These are phyloP conservation scores for Climacteris rufus DNA, from an alignment of 2,113 vertebrate genomes.

Conservation along the genomic window DNA sequence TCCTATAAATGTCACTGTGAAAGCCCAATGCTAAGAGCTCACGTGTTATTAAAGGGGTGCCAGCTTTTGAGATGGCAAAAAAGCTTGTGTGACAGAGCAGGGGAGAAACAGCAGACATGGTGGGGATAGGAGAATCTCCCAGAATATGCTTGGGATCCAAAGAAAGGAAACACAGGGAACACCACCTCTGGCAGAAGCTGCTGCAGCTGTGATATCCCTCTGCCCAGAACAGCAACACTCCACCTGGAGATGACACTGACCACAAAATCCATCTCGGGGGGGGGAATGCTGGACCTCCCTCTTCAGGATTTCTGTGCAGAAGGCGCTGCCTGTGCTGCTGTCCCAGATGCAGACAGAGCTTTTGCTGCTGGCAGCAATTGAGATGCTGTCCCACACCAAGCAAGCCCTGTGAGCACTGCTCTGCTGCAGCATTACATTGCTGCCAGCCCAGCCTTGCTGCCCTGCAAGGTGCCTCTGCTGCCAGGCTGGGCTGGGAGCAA, in stretches of 20 bases:
- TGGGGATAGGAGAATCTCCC: neutral
- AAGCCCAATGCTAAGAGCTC: neutral
- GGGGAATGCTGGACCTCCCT: neutral
- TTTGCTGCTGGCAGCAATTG: neutral
- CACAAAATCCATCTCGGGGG: fast-evolving
- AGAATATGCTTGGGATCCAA: neutral
- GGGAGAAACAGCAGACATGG: neutral
- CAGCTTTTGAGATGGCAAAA: neutral
- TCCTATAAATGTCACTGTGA: neutral
- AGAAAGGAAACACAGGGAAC: neutral
- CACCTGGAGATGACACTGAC: neutral
- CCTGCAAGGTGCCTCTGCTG: neutral
- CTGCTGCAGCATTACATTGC: fast-evolving
- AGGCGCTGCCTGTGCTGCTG: fast-evolving
- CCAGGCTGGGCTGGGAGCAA: neutral
- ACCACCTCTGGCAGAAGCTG: neutral
- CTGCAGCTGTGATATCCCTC: neutral
- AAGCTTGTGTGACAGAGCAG: neutral
- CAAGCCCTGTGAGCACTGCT: fast-evolving
- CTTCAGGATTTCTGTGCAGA: neutral
- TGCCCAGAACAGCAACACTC: neutral
- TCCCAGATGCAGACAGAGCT: neutral
- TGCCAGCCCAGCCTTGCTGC: neutral
- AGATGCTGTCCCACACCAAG: fast-evolving
- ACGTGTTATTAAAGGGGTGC: neutral